Evolutionary conservation across 37 sponge, comb jelly and placozoan species (phyloP).

Genomic region (Chondrilla cf. caribensis): DNA sequence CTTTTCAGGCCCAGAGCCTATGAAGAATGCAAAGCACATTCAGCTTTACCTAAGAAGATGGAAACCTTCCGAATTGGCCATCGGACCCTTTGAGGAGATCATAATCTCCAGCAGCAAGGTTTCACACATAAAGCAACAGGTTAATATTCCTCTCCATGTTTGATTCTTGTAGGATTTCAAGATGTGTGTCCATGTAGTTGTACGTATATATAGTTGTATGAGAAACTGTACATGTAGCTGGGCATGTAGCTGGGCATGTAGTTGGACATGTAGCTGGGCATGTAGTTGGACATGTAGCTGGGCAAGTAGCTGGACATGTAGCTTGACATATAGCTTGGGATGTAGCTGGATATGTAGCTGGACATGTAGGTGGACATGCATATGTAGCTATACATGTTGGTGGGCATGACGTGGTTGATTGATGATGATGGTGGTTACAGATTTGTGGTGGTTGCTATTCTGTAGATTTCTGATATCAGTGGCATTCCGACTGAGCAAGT

Average conservation of each 20-base stretch:
- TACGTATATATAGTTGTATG: background rate
- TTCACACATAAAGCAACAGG: conserved; percentile 47
- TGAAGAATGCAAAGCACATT: conserved; percentile 64
- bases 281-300: no score
- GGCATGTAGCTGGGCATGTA: no score
- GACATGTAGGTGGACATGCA: no score
- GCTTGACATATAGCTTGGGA: no score
- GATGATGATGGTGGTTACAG: no score
- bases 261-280: no score
- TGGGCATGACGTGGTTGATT: no score
- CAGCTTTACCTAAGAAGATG: conserved; percentile 79
- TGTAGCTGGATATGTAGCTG: background rate
- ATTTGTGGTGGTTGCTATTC: no score
- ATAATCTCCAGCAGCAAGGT: conserved; percentile 37
- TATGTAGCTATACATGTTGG: no score
- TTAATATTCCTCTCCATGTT: no score
- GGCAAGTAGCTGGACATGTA: background rate
- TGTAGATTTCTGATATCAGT: background rate
- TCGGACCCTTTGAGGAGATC: conserved; percentile 63
- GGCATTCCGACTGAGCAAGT: conserved; percentile 23
- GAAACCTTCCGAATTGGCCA: conserved; percentile 67
- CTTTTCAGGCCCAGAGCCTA: conserved; percentile 58
- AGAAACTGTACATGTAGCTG: background rate
- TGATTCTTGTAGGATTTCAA: no score
- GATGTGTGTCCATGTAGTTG: conserved; percentile 1